Evolutionary conservation across 2,113 vertebrate species (phyloP).

Genomic region (Corythoichthys haematopterus): DNA sequence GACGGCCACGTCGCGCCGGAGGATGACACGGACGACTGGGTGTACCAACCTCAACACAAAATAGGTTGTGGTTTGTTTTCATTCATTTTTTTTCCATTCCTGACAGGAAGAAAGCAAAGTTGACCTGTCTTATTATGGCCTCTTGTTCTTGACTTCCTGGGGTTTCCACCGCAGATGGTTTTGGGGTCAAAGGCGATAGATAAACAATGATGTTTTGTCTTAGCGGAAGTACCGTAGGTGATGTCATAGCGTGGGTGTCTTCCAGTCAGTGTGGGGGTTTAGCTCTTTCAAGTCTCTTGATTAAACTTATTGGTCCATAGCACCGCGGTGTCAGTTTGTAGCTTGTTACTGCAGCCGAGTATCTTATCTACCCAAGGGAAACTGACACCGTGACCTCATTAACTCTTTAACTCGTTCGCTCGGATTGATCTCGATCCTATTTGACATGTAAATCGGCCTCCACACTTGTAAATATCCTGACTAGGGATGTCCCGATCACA

Average conservation of each 20-base stretch:
- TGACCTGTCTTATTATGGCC: constrained; percentile 44
- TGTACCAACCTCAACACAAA: constrained; percentile 78
- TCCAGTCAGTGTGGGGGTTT: constrained; percentile 34
- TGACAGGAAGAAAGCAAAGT: constrained; percentile 29
- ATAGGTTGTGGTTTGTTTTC: constrained; percentile 73
- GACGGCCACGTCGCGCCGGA: constrained; percentile 43
- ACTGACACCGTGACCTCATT: constrained; percentile 16
- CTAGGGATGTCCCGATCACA: too few species aligned
- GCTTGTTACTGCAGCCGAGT: constrained; percentile 42
- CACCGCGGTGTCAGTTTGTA: constrained; percentile 14
- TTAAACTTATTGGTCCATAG: constrained; percentile 27
- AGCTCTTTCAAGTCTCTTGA: constrained; percentile 17
- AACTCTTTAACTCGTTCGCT: not conserved
- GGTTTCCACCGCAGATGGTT: constrained; percentile 10
- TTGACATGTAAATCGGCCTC: not conserved
- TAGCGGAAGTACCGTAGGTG: constrained; percentile 12
- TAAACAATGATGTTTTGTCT: constrained; percentile 28
- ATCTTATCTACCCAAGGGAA: constrained; percentile 31
- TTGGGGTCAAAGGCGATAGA: constrained; percentile 42
- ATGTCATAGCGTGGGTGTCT: constrained; percentile 42
- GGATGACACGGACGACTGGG: constrained; percentile 82
- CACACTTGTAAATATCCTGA: not conserved
- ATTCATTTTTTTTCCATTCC: not conserved
- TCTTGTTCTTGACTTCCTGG: constrained; percentile 36
- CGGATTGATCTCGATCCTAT: not conserved